Conservation (phyloP, 2,888 invertebrate genomes). For the Ornithoptera priamus region DNA sequence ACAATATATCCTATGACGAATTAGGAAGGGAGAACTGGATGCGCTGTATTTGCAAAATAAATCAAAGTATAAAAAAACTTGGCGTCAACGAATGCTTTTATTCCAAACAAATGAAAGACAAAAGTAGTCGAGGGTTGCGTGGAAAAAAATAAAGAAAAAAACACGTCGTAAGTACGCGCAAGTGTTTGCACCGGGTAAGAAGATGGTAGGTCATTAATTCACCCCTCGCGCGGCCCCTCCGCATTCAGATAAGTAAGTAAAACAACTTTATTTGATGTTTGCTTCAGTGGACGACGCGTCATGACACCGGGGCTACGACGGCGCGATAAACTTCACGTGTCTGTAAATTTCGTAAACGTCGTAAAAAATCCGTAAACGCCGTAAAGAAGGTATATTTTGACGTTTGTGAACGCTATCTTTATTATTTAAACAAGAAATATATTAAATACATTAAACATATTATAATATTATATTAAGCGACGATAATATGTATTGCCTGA, state of each 20-base stretch:
- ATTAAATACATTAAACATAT: too few species aligned
- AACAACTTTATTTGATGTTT: conserved; percentile 79
- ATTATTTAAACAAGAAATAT: too few species aligned
- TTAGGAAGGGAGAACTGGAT: neutral
- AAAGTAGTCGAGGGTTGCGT: conserved; percentile 50
- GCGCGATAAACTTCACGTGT: conserved; percentile 33
- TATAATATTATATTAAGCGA: too few species aligned
- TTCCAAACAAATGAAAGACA: conserved; percentile 57
- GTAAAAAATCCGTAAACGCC: neutral
- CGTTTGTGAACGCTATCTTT: too few species aligned
- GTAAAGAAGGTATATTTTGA: too few species aligned
- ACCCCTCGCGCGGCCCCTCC: conserved; percentile 59
- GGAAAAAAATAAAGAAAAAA: conserved; percentile 46
- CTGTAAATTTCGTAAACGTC: conserved; percentile 43
- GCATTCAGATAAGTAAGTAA: conserved; percentile 72
- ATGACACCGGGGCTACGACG: conserved; percentile 51
- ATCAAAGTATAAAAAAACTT: conserved; percentile 30
- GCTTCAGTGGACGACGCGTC: conserved; percentile 55
- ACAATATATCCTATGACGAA: neutral
- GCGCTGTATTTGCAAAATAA: conserved; percentile 24
- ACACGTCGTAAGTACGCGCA: conserved; percentile 47
- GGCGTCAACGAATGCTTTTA: conserved; percentile 47
- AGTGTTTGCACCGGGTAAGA: conserved; percentile 46
- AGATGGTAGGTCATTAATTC: conserved; percentile 68
- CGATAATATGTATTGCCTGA: too few species aligned